Evolutionary conservation across 2,113 vertebrate species (phyloP).

Genomic region (Harpagus bidentatus): DNA sequence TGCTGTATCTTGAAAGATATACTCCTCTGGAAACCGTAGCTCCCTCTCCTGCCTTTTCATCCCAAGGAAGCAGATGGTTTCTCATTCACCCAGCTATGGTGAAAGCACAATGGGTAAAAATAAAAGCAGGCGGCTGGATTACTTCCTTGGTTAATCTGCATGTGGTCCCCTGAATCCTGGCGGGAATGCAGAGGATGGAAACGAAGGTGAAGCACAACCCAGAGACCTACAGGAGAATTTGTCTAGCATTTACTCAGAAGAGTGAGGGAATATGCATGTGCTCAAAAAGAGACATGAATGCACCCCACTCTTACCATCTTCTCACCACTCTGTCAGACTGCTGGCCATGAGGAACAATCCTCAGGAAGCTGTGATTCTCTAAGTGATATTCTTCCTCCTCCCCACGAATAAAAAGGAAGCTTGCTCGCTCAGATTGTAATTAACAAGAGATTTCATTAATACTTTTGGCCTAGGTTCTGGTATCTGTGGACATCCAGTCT

Average conservation of each 20-base stretch:
- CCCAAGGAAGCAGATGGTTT: slow-evolving; percentile 1
- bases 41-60: not conserved
- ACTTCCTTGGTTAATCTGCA: not conserved
- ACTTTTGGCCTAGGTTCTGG: not conserved
- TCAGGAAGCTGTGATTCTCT: not conserved
- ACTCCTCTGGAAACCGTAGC: not conserved
- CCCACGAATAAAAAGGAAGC: not conserved
- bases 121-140: slow-evolving; percentile 29
- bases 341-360: not conserved
- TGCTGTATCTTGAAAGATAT: not conserved
- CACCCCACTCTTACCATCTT: not conserved
- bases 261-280: not conserved
- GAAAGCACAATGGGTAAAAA: not conserved
- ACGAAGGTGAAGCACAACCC: not conserved
- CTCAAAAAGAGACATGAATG: not conserved
- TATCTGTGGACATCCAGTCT: not conserved
- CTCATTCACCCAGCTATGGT: not conserved
- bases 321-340: not conserved
- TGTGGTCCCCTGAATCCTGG: not conserved
- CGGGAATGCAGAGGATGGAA: not conserved
- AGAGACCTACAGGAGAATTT: not conserved
- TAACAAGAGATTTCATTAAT: not conserved
- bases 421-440: not conserved
- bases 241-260: not conserved
- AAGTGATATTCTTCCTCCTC: not conserved